phyloP scores from a whole-genome alignment of 2,113 vertebrate species.

The Collichthys lucidus region DNA sequence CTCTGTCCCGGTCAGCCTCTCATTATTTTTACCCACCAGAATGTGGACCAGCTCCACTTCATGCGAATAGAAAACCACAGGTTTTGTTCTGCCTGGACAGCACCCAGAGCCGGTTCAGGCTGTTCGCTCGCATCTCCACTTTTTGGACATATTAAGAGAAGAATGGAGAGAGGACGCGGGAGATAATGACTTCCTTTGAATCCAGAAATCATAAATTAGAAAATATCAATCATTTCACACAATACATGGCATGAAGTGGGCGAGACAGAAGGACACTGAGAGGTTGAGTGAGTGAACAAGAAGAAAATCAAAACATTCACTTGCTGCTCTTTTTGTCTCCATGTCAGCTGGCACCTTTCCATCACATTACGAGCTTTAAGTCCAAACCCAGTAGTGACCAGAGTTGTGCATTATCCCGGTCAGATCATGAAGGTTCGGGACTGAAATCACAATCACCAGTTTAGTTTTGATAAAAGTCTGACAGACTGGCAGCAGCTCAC shows the following conservation, averaged over 20 bases:
- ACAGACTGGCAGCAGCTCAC: neutral
- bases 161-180: constrained; percentile 2
- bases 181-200: neutral
- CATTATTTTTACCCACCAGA: constrained; percentile 89
- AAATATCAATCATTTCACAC: neutral
- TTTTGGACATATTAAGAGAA: constrained; percentile 20
- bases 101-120: constrained; percentile 85
- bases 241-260: neutral
- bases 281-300: neutral
- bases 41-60: constrained; percentile 89
- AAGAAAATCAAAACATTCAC: constrained; percentile 16
- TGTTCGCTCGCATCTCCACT: constrained; percentile 53
- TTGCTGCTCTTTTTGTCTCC: constrained; percentile 42
- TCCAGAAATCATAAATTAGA: constrained; percentile 1
- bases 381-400: constrained; percentile 33
- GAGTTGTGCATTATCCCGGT: constrained; percentile 22
- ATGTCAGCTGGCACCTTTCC: constrained; percentile 51
- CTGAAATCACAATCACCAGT: neutral
- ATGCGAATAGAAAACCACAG: constrained; percentile 90
- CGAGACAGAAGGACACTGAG: constrained; percentile 11
- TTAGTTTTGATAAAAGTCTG: neutral
- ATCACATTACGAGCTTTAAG: constrained; percentile 53
- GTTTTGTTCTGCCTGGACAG: constrained; percentile 86
- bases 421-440: neutral
- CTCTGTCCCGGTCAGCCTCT: constrained; percentile 89